These are phyloP conservation scores for Sialia sialis DNA, from an alignment of 2,113 vertebrate genomes.

Conservation along the genomic window DNA sequence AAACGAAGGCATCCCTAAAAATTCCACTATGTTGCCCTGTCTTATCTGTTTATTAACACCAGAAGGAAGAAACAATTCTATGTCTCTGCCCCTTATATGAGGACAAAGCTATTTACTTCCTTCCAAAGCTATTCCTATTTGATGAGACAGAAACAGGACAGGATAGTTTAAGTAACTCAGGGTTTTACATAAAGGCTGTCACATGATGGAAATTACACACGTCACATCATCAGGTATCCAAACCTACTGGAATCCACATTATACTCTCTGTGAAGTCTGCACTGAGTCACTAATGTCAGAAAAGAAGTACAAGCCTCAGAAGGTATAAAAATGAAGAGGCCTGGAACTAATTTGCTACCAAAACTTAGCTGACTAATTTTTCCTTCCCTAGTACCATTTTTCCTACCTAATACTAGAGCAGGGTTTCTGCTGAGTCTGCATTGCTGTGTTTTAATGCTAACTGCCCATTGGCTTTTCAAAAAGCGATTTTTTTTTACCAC, in stretches of 20 bases:
- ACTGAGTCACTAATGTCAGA: background rate
- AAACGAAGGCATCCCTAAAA: background rate
- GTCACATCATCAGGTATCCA: background rate
- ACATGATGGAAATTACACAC: background rate
- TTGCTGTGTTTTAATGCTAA: background rate
- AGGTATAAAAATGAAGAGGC: background rate
- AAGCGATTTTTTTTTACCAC: background rate
- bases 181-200: background rate
- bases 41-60: background rate
- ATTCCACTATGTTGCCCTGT: background rate
- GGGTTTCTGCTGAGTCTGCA: background rate
- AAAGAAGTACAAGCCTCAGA: background rate
- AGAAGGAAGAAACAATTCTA: background rate
- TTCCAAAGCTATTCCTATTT: too few species aligned
- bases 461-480: background rate
- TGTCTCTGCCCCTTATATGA: background rate
- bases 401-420: too few species aligned
- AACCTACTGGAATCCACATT: rapidly evolving
- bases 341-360: background rate
- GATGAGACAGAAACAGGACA: background rate
- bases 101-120: background rate
- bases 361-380: background rate
- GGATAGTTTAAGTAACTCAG: background rate
- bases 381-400: background rate
- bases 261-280: background rate